Evolutionary conservation across 2,888 invertebrate genomes (phyloP).

Genomic region (Ophion ellenae): DNA sequence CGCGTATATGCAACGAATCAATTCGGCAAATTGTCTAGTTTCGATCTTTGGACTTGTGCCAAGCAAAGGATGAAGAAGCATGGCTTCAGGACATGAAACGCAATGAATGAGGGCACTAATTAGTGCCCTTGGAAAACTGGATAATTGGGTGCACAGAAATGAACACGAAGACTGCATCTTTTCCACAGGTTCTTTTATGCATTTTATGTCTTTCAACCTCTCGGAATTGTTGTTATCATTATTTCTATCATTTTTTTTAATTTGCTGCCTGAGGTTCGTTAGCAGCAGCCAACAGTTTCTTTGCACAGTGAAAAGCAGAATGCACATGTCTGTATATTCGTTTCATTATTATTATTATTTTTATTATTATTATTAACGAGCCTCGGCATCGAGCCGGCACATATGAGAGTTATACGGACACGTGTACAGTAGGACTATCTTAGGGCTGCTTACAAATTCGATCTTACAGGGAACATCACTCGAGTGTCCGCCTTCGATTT

Average conservation of each 20-base stretch:
- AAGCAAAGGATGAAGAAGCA: constrained; percentile 4
- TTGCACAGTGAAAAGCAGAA: constrained; percentile 14
- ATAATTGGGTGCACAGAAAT: constrained; percentile 55
- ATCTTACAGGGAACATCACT: too few species aligned
- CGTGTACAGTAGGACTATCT: neutral
- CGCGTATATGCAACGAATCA: neutral
- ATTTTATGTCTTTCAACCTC: constrained; percentile 15
- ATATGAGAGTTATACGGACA: neutral
- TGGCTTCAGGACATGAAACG: neutral
- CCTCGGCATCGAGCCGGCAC: neutral
- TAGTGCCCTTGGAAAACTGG: constrained; percentile 42
- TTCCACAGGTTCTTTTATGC: constrained; percentile 24
- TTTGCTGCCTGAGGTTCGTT: constrained; percentile 39
- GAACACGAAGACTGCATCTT: constrained; percentile 32
- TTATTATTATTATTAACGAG: neutral
- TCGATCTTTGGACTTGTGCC: constrained; percentile 7
- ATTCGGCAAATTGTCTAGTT: neutral
- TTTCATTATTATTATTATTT: constrained; percentile 8
- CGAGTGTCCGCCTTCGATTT: too few species aligned
- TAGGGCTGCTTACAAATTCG: too few species aligned
- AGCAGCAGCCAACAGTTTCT: constrained; percentile 33
- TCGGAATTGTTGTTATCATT: constrained; percentile 35
- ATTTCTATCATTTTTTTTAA: neutral
- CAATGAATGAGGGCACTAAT: constrained; percentile 30
- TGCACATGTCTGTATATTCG: constrained; percentile 3